phyloP scores from a whole-genome alignment of 2,113 vertebrate species.

The Anhinga rufa region DNA sequence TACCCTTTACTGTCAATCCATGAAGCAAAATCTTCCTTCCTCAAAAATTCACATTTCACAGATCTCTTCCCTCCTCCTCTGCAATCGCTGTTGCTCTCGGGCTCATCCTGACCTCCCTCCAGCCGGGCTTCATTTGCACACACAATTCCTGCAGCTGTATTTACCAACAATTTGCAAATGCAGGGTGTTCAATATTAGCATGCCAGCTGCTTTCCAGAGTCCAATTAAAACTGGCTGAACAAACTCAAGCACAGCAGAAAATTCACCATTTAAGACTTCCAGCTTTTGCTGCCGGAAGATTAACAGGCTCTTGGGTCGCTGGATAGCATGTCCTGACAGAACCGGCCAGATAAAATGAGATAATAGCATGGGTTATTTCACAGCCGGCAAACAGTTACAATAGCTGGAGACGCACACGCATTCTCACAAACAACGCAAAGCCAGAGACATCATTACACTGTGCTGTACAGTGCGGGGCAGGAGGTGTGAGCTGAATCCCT shows the following conservation, averaged over 20 bases:
- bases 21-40: neutral
- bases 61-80: neutral
- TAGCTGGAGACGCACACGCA: neutral
- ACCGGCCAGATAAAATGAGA: constrained; percentile 50
- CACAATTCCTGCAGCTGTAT: constrained; percentile 58
- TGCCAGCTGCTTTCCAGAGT: constrained; percentile 57
- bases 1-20: neutral
- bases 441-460: neutral
- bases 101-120: neutral
- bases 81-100: neutral
- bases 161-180: constrained; percentile 52
- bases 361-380: constrained; percentile 52
- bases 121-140: neutral
- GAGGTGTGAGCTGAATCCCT: neutral
- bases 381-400: constrained; percentile 52
- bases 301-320: constrained; percentile 36
- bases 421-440: neutral
- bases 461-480: neutral
- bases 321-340: constrained; percentile 48
- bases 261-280: constrained; percentile 42
- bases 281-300: constrained; percentile 37
- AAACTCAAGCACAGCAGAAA: constrained; percentile 48
- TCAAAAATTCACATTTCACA: neutral
- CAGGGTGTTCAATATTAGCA: constrained; percentile 30
- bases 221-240: constrained; percentile 64